phyloP scores from a whole-genome alignment of 37 sponge, comb jelly and placozoan species.

The Ianthella basta region DNA sequence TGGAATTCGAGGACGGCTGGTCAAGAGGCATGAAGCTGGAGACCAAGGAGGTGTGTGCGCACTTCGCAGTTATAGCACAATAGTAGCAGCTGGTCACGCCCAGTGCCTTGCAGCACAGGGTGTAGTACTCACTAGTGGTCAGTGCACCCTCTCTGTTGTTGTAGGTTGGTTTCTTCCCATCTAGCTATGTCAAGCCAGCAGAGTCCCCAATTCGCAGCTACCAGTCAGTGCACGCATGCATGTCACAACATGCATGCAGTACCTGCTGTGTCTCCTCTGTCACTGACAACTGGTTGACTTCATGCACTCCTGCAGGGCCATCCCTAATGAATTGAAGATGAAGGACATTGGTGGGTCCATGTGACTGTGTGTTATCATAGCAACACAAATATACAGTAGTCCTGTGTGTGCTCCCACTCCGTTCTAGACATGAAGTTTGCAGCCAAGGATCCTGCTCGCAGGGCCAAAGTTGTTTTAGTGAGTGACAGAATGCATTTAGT shows the following conservation, averaged over 20 bases:
- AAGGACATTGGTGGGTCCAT: slow-evolving; percentile 44
- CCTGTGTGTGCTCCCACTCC: no score
- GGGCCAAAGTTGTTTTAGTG: slow-evolving; percentile 79
- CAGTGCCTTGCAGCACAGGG: not conserved
- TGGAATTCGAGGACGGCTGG: slow-evolving; percentile 83
- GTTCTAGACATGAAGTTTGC: slow-evolving; percentile 59
- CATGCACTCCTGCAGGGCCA: not conserved
- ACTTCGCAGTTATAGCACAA: no score
- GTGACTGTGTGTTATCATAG: not conserved
- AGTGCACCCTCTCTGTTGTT: not conserved
- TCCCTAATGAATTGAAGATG: not conserved
- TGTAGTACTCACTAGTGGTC: no score
- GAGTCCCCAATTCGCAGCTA: slow-evolving; percentile 69
- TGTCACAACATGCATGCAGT: not conserved
- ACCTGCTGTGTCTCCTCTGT: no score
- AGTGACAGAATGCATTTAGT: no score
- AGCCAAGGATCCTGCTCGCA: slow-evolving; percentile 57
- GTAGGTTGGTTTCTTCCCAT: slow-evolving; percentile 87
- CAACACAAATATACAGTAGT: no score
- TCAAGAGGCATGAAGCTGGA: slow-evolving; percentile 76
- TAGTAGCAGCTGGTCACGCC: not conserved
- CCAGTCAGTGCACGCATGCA: slow-evolving; percentile 52
- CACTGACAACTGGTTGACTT: no score
- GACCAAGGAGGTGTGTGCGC: slow-evolving; percentile 60
- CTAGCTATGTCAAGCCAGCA: slow-evolving; percentile 54